Conservation (phyloP, 2,888 invertebrate genomes). For the Aquatica leii region DNA sequence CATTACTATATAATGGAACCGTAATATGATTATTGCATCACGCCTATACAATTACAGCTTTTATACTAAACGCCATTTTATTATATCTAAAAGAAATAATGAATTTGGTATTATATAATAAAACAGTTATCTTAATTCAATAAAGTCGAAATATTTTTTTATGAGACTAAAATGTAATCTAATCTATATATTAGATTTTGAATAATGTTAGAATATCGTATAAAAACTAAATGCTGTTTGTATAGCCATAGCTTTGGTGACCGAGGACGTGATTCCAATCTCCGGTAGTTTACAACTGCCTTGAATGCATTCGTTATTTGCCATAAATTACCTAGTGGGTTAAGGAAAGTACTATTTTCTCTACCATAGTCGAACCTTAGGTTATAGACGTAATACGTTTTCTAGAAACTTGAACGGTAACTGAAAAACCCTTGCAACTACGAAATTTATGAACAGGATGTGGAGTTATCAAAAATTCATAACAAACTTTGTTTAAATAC, state of each 20-base stretch:
- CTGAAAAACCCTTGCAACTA: neutral
- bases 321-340: constrained; percentile 28
- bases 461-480: constrained; percentile 13
- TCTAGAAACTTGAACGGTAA: constrained; percentile 15
- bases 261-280: constrained; percentile 25
- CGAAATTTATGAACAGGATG: constrained; percentile 1
- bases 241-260: constrained; percentile 11
- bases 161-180: too few relatives aligned
- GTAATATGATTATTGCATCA: too few relatives aligned
- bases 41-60: too few relatives aligned
- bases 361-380: constrained; percentile 16
- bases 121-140: too few relatives aligned
- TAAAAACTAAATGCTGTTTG: neutral
- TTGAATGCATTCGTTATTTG: constrained; percentile 26
- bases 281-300: constrained; percentile 21
- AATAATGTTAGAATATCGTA: too few relatives aligned
- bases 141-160: too few relatives aligned
- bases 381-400: constrained; percentile 30
- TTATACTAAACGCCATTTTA: too few relatives aligned
- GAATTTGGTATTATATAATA: too few relatives aligned
- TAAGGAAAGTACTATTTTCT: constrained; percentile 25
- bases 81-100: too few relatives aligned
- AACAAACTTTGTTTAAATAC: too few relatives aligned
- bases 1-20: too few relatives aligned
- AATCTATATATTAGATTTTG: neutral